Conservation (phyloP, 2,113 vertebrate species). For the Gadus chalcogrammus region DNA sequence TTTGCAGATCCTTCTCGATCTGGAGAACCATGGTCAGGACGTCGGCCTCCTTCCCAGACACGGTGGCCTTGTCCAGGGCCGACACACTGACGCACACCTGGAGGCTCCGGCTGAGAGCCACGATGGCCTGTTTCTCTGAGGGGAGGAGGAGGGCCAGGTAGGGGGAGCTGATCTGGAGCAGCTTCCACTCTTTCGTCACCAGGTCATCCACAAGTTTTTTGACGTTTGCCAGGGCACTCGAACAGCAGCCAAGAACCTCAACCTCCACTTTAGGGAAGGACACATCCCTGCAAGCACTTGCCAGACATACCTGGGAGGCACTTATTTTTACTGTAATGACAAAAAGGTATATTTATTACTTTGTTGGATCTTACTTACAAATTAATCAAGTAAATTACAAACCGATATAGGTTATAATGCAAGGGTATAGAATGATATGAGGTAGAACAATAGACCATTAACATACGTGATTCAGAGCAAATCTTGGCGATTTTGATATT, state of each 20-base stretch:
- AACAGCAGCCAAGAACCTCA: conserved; percentile 32
- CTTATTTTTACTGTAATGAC: too few relatives aligned
- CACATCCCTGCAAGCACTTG: conserved; percentile 1
- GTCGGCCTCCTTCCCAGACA: conserved; percentile 49
- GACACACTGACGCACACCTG: conserved; percentile 34
- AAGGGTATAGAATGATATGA: too few relatives aligned
- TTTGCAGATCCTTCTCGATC: conserved; percentile 37
- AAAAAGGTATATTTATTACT: too few relatives aligned
- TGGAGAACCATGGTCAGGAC: conserved; percentile 34
- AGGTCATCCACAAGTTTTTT: conserved; percentile 45
- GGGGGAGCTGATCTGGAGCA: conserved; percentile 24
- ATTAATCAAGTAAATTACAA: too few relatives aligned
- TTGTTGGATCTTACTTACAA: too few relatives aligned
- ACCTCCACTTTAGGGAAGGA: conserved; percentile 34
- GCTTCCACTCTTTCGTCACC: conserved; percentile 36
- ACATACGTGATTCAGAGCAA: too few relatives aligned
- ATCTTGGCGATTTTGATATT: too few relatives aligned
- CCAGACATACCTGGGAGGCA: not conserved
- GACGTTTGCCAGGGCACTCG: conserved; percentile 20
- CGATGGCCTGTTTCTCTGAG: conserved; percentile 32
- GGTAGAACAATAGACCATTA: too few relatives aligned
- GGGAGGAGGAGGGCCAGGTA: conserved; percentile 24
- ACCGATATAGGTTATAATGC: too few relatives aligned
- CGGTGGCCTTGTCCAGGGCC: conserved; percentile 21
- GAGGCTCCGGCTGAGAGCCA: conserved; percentile 25